phyloP scores from a whole-genome alignment of 2,888 invertebrate species.

The Melipona beecheii region DNA sequence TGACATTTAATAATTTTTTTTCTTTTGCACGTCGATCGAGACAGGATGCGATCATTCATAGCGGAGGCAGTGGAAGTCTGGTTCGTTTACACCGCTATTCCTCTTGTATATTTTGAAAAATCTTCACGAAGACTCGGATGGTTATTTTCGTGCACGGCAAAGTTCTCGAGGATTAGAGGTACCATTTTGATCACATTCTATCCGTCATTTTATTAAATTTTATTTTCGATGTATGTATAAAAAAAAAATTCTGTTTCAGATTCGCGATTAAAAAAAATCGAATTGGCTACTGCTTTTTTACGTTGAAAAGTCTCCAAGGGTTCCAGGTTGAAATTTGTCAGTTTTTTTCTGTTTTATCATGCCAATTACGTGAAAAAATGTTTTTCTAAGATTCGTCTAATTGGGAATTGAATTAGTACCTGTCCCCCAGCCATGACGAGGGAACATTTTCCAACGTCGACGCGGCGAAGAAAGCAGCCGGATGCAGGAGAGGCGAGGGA shows the following conservation, averaged over 20 bases:
- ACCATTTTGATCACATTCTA: neutral
- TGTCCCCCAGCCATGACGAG: conserved; percentile 45
- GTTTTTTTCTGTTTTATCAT: neutral
- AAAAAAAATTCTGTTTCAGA: neutral
- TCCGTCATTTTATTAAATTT: neutral
- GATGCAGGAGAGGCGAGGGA: conserved; percentile 74
- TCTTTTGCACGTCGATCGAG: conserved; percentile 30
- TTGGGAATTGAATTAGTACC: conserved; percentile 30
- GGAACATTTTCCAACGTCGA: conserved; percentile 59
- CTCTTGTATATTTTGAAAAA: conserved; percentile 49
- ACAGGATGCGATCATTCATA: conserved; percentile 53
- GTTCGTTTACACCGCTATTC: conserved; percentile 26
- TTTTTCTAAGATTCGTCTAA: neutral
- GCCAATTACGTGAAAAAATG: neutral
- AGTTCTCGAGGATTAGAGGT: neutral
- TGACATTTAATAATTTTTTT: conserved; percentile 16
- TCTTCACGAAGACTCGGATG: conserved; percentile 7
- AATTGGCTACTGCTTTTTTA: no score
- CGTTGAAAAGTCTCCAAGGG: neutral
- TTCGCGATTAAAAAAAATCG: neutral
- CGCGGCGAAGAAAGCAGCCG: conserved; percentile 77
- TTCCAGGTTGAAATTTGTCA: neutral
- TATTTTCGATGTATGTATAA: neutral
- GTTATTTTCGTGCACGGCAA: conserved; percentile 29
- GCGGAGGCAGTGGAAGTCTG: conserved; percentile 6